A percentile compares a stretch with the other conserved stretches of the same genome.
These are phyloP conservation scores for Drosophila suboccidentalis DNA, from an alignment of 2,888 invertebrate genomes.

Conservation along the genomic window DNA sequence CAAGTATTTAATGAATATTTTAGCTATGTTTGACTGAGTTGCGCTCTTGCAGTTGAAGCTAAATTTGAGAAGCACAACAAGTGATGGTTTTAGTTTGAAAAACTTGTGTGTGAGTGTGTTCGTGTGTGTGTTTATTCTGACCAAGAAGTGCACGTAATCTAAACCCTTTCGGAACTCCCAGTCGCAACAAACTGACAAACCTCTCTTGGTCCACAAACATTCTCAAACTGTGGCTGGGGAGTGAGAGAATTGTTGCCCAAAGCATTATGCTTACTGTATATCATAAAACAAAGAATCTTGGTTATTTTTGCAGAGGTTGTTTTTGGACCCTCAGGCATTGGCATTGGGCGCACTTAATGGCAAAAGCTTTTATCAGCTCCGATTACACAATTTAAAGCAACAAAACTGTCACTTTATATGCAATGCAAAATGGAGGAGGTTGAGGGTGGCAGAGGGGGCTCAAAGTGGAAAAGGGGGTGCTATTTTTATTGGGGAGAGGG, in stretches of 20 bases:
- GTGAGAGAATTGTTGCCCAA: slow-evolving; percentile 4
- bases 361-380: slow-evolving; percentile 78
- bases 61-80: slow-evolving; percentile 10
- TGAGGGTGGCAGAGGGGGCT: neutral
- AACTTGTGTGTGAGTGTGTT: slow-evolving; percentile 3
- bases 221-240: slow-evolving; percentile 1
- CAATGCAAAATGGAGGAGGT: slow-evolving; percentile 40
- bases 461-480: neutral
- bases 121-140: slow-evolving; percentile 7
- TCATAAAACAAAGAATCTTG: slow-evolving; percentile 56
- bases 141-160: slow-evolving; percentile 39
- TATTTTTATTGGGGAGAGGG: slow-evolving; percentile 1
- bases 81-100: slow-evolving; percentile 5
- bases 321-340: neutral
- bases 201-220: neutral
- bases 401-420: slow-evolving; percentile 79
- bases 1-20: neutral
- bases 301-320: slow-evolving; percentile 47
- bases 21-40: neutral
- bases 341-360: slow-evolving; percentile 50
- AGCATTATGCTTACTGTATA: slow-evolving; percentile 44
- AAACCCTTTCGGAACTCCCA: slow-evolving; percentile 12
- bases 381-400: slow-evolving; percentile 76
- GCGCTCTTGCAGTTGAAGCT: slow-evolving; percentile 2
- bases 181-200: neutral